Percentiles rank a stretch among this genome's conserved stretches.
phyloP scores from a whole-genome alignment of 2,888 invertebrate species.

The Agrochola lychnidis region DNA sequence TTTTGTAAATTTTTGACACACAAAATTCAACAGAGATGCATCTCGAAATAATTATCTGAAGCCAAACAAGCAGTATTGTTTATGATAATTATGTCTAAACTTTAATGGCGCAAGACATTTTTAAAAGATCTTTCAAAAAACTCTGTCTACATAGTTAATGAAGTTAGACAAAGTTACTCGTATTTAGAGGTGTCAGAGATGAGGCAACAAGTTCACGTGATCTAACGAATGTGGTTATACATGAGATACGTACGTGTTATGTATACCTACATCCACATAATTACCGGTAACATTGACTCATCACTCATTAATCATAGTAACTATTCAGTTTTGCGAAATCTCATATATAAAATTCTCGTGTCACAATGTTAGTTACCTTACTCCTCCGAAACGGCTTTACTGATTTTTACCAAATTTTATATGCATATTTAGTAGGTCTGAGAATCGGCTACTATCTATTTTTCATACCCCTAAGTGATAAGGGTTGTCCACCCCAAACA shows the following conservation, averaged over 20 bases:
- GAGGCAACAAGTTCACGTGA: slow-evolving; percentile 45
- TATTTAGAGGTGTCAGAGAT: slow-evolving; percentile 46
- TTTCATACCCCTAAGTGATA: no score
- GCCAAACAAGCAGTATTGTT: slow-evolving; percentile 11
- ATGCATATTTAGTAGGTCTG: no score
- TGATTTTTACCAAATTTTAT: no score
- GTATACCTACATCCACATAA: slow-evolving; percentile 23
- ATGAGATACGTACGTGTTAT: slow-evolving; percentile 17
- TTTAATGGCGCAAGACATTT: neutral
- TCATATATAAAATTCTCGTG: no score
- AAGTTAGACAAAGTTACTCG: neutral
- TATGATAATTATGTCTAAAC: slow-evolving; percentile 15
- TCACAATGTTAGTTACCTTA: no score
- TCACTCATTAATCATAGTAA: slow-evolving; percentile 48
- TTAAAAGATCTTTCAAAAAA: slow-evolving; percentile 7
- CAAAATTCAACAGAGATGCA: slow-evolving; percentile 32
- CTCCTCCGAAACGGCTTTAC: no score
- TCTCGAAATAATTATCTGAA: slow-evolving; percentile 22
- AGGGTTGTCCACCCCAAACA: no score
- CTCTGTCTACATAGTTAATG: neutral
- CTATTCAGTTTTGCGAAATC: slow-evolving; percentile 36
- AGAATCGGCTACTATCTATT: no score
- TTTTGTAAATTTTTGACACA: slow-evolving; percentile 11
- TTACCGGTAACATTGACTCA: slow-evolving; percentile 47
- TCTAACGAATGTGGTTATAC: slow-evolving; percentile 31